A percentile compares a stretch with the other conserved stretches of the same genome.
Evolutionary conservation across 2,113 vertebrate genomes (phyloP).

Genomic region (Melanerpes formicivorus): DNA sequence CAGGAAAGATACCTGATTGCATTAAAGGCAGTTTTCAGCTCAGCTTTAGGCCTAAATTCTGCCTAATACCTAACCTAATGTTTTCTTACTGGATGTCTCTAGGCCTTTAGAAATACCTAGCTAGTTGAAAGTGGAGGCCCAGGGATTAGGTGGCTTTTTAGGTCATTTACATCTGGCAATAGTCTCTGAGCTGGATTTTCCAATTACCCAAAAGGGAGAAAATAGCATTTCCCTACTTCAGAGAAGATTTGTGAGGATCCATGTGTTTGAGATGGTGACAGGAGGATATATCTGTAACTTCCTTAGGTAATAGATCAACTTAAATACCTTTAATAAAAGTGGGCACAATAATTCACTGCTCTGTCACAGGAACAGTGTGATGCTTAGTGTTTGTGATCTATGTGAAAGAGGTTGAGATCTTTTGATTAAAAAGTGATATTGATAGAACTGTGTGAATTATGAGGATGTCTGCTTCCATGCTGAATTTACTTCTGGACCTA

Average conservation of each 20-base stretch:
- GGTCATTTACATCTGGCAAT: neutral
- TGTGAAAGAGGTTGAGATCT: slow-evolving; percentile 36
- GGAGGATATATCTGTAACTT: slow-evolving; percentile 25
- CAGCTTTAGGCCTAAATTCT: neutral
- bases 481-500: neutral
- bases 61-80: neutral
- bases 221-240: neutral
- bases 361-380: neutral
- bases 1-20: neutral
- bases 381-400: neutral
- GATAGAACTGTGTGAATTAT: neutral
- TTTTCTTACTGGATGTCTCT: neutral
- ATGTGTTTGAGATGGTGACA: slow-evolving; percentile 2
- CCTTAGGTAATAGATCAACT: slow-evolving; percentile 38
- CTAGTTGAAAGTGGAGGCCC: neutral
- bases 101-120: neutral
- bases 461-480: neutral
- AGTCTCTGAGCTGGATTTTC: neutral
- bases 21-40: neutral
- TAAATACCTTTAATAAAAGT: slow-evolving; percentile 51
- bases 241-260: slow-evolving; percentile 48
- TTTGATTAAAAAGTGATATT: slow-evolving; percentile 55
- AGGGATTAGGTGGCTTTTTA: neutral
- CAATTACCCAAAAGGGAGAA: slow-evolving; percentile 10
- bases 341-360: slow-evolving; percentile 6